phyloP scores from a whole-genome alignment of 2,113 vertebrate species.

The Todiramphus saurophagus region DNA sequence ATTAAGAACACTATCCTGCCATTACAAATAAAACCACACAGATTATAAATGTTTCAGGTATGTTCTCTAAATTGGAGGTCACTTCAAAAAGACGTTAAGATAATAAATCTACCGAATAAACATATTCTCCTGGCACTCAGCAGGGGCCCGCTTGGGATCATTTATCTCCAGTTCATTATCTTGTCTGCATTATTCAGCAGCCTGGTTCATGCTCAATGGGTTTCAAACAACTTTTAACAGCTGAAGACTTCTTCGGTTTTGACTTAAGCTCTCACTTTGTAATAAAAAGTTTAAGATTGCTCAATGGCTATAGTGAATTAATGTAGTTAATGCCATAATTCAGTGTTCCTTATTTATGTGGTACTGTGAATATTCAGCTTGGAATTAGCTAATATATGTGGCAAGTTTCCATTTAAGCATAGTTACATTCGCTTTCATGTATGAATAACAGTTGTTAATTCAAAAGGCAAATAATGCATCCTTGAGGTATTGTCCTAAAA shows the following conservation, averaged over 20 bases:
- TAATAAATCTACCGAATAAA: constrained; percentile 82
- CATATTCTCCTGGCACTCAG: constrained; percentile 73
- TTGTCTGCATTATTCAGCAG: constrained; percentile 85
- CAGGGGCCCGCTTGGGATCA: constrained; percentile 69
- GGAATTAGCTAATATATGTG: background rate
- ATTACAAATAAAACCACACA: constrained; percentile 11
- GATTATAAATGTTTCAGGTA: constrained; percentile 78
- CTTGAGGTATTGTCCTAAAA: background rate
- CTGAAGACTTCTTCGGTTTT: constrained; percentile 76
- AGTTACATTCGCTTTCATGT: background rate
- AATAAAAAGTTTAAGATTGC: constrained; percentile 44
- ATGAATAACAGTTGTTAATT: background rate
- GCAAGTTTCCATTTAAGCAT: constrained; percentile 4
- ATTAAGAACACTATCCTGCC: background rate
- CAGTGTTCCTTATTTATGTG: background rate
- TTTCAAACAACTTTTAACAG: constrained; percentile 82
- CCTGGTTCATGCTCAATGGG: constrained; percentile 76
- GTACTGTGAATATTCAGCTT: background rate
- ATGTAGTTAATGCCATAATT: background rate
- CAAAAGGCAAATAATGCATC: background rate
- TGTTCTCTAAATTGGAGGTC: constrained; percentile 82
- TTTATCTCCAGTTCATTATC: constrained; percentile 78
- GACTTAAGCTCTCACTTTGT: constrained; percentile 65
- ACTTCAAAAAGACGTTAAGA: constrained; percentile 76
- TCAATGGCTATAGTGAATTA: constrained; percentile 23